phyloP scores from a whole-genome alignment of 2,113 vertebrate species.

The Oreochromis niloticus region DNA sequence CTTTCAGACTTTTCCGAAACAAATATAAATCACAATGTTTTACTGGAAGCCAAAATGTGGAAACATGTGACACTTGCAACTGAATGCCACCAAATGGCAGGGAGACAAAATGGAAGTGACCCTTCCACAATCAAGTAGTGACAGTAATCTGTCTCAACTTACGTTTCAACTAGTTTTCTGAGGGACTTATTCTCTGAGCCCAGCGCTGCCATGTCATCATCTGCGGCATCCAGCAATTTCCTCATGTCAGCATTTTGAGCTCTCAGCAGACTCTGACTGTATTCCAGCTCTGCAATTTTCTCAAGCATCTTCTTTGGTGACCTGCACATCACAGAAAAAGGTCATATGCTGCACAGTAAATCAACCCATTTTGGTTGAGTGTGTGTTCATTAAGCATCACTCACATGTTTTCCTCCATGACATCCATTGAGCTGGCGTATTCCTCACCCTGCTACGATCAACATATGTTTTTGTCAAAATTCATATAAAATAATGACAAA shows the following conservation, averaged over 20 bases:
- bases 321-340: background rate
- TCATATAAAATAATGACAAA: background rate
- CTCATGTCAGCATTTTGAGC: constrained; percentile 37
- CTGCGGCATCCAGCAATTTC: constrained; percentile 39
- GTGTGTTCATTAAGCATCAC: background rate
- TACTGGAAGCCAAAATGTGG: background rate
- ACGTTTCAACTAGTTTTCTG: constrained; percentile 43
- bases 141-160: background rate
- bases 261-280: constrained; percentile 24
- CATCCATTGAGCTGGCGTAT: background rate
- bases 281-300: constrained; percentile 37
- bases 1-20: background rate
- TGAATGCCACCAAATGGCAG: background rate
- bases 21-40: background rate
- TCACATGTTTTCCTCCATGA: constrained; percentile 27
- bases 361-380: background rate
- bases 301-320: constrained; percentile 32
- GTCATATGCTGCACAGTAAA: background rate
- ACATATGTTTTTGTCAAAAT: background rate
- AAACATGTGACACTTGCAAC: background rate
- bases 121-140: background rate
- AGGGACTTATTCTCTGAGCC: constrained; percentile 31
- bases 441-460: background rate
- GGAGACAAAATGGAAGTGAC: background rate
- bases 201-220: constrained; percentile 36